Evolutionary conservation across 2,797 vertebrate species (phyloP).

Genomic region (Myiotriccus ornatus): DNA sequence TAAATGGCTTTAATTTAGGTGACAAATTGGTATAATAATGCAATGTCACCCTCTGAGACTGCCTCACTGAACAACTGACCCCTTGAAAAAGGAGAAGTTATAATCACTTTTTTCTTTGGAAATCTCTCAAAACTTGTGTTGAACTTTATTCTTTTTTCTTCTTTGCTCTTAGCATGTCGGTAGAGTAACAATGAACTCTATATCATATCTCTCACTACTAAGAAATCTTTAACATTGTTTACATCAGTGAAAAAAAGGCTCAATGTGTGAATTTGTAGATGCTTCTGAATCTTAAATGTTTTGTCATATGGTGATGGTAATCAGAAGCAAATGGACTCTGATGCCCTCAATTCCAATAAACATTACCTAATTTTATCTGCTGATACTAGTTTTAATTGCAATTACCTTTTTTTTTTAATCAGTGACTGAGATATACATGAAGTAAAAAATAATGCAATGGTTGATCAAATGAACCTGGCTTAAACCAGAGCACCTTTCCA

Average conservation of each 20-base stretch:
- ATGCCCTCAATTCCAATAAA: background rate
- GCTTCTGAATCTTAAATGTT: background rate
- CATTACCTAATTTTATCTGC: background rate
- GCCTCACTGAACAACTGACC: slow-evolving; percentile 39
- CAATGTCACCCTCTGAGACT: slow-evolving; percentile 56
- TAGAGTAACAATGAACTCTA: background rate
- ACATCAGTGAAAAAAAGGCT: background rate
- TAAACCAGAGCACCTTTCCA: background rate
- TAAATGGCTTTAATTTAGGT: slow-evolving; percentile 67
- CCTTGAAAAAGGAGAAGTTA: slow-evolving; percentile 31
- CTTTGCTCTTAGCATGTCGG: background rate
- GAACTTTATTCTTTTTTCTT: slow-evolving; percentile 26
- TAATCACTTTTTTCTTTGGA: slow-evolving; percentile 21
- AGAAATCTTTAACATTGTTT: background rate
- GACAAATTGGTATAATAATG: slow-evolving; percentile 63
- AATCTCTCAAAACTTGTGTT: slow-evolving; percentile 38
- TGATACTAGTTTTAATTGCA: background rate
- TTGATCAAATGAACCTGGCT: background rate
- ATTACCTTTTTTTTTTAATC: background rate
- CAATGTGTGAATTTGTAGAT: background rate
- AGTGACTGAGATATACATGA: background rate
- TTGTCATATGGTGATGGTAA: background rate
- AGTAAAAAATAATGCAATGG: background rate
- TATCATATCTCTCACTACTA: background rate
- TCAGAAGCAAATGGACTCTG: background rate